Conservation (phyloP, 1,140 invertebrate genomes). For the Carposina sasakii region DNA sequence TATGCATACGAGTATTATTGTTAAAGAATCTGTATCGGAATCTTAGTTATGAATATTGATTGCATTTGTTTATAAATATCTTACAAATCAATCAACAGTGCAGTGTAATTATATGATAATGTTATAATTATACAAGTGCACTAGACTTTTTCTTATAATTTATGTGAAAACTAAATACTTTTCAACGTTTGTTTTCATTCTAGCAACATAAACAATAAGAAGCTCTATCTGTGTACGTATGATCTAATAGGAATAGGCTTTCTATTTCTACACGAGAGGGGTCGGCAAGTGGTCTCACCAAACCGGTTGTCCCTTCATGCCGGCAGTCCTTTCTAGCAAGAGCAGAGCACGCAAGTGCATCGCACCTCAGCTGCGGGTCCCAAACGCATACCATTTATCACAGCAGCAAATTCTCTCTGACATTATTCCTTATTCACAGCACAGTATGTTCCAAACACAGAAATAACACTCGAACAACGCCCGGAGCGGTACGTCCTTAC, state of each 20-base stretch:
- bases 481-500: slow-evolving; percentile 24
- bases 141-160: no score
- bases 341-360: slow-evolving; percentile 53
- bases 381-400: slow-evolving; percentile 42
- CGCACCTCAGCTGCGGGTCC: slow-evolving; percentile 39
- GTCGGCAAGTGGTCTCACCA: slow-evolving; percentile 53
- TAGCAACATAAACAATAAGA: slow-evolving; percentile 12
- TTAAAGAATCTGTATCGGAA: no score
- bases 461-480: slow-evolving; percentile 27
- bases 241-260: slow-evolving; percentile 29
- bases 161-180: no score
- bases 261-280: slow-evolving; percentile 47
- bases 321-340: slow-evolving; percentile 38
- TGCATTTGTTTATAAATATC: no score
- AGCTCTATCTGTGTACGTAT: no score
- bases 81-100: no score
- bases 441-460: slow-evolving; percentile 47
- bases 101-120: no score
- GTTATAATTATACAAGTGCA: no score
- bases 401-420: slow-evolving; percentile 46
- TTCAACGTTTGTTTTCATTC: no score
- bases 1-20: no score
- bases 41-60: no score
- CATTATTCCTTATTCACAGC: slow-evolving; percentile 56
- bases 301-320: slow-evolving; percentile 68